Evolutionary conservation across 2,888 invertebrate species (phyloP), one percentile per base, ranked within the genome.

Genomic region (Stenchaetothrips biformis): DNA sequence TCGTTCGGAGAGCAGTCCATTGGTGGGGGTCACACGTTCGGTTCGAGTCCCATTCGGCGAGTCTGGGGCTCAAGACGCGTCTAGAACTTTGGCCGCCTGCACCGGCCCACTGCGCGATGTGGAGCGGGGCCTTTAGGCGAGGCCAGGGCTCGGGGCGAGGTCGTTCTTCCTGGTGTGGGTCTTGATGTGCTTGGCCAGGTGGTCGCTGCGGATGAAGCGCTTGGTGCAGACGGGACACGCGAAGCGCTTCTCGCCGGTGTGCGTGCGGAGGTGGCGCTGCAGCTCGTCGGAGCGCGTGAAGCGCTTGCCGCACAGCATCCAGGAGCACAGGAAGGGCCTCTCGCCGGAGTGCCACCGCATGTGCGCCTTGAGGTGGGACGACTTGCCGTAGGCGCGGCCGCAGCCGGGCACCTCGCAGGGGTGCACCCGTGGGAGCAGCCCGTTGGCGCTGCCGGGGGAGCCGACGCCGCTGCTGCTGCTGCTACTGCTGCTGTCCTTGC

Each of bases 271-370:
- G 87, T 97, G 97, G 85, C 97, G 91, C 88, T 98, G 97, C 85
- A 98, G 90, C 88, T 97, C 97, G 88, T 98, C 97, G 83, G 96
- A 96, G 85, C 96, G 90, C 82, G 97, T 98, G 88, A 98, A 98
- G 84, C 96, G 90, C 88, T 97, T 97, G 82, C 96, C 96, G 88
- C 97, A 98, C 88, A 97, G 97, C 85, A 97, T 88, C 97, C 97
- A 98, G 88, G 95, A 96, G 89, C 97, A 97, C 80, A 96, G 96
- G 88, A 95, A 96, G 48, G 98, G 98, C 84, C 97, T 90, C 88
- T 98, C 98, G 81, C 97, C 97, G 77, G 96, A 96, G 88, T 98
- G 98, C 98, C 98, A 98, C 86, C 98, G 92, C 82, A 98, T 90
- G 88, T 98, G 98, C 79, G 98, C 98, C 89, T 98, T 98, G 86